Percentiles rank a stretch among this genome's conserved stretches.
These are phyloP conservation scores for Allolobophora icterica DNA, from an alignment of 2,888 invertebrate species.

Conservation along the genomic window DNA sequence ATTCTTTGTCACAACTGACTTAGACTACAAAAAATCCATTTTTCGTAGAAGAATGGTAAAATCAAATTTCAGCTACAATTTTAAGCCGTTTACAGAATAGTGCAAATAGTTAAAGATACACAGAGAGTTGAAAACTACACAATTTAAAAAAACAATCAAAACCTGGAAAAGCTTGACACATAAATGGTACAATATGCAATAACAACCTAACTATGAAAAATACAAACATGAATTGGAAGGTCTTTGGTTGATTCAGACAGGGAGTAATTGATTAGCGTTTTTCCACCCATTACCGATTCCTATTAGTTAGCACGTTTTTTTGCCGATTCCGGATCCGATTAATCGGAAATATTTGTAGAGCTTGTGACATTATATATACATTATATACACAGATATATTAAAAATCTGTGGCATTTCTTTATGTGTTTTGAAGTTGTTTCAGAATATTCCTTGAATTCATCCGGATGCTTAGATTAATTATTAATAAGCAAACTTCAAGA, in stretches of 20 bases:
- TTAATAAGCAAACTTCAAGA: no score
- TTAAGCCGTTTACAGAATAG: neutral
- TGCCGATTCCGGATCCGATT: no score
- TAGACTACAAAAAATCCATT: neutral
- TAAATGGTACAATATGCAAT: neutral
- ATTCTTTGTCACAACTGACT: neutral
- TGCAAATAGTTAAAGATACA: neutral
- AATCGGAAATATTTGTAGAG: no score
- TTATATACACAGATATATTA: no score
- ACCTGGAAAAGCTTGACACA: neutral
- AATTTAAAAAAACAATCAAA: neutral
- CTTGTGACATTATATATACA: no score
- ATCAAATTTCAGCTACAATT: neutral
- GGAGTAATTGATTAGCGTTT: no score
- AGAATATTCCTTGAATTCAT: no score
- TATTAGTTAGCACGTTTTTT: no score
- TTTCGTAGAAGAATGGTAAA: neutral
- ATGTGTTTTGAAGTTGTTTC: no score
- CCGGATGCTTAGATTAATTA: no score
- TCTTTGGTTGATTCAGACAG: neutral
- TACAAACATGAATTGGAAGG: neutral
- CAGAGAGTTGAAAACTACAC: neutral
- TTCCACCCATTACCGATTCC: no score
- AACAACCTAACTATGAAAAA: neutral
- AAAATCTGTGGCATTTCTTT: no score